Base-by-base conservation (phyloP, 2,797 vertebrate genomes). In the Diplodus sargus region DNA sequence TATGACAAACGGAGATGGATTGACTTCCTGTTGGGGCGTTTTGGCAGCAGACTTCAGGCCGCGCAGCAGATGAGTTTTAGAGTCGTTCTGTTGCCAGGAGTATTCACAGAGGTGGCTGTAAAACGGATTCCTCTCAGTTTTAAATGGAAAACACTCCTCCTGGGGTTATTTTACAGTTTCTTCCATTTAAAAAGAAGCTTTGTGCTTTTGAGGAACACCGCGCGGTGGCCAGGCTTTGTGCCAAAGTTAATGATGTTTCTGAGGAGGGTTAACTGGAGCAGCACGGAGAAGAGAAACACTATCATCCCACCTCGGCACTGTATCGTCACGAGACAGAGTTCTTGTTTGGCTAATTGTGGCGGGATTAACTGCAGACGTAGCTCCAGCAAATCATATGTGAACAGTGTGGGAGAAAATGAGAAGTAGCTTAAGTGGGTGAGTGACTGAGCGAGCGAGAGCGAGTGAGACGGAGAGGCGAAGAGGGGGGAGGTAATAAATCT, bases 401-500 rank as follows among this genome's bases (percentile, higher is more conserved):
- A 72, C 82, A 76, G 86, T 82, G 81, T 76, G 72, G 82, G 79
- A 86, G 86, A 84, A 76, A 87, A 90, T 74, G 74, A 91, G 87
- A 90, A 81, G 85, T 78, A 86, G 82, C 90, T 85, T 78, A 88
- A 90, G 90, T 79, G 86, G 87, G 76, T 88, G 88, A 89, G 79
- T 67, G 86, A 89, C 75, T 78, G 91, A 88, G 72, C 14, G 61
- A 70, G 83, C 59, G 48, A 76, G 91, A 88, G 72, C 14, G 61
- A 70, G 83, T 57, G 48, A 76, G 78, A 68, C 4, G 62, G 49
- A 47, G 62, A 49, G 51, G 67, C 57, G 42, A 9, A 34, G 34
- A 34, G 69, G 45, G 69, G 71, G 60, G 67, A 10, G 17, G 82
- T 30, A 79, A 86, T 87, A 88, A 95, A 95, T 94, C 92, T 95